Base-by-base conservation (phyloP, 1,140 invertebrate species). In the Pseudomyrmex pallidus region DNA sequence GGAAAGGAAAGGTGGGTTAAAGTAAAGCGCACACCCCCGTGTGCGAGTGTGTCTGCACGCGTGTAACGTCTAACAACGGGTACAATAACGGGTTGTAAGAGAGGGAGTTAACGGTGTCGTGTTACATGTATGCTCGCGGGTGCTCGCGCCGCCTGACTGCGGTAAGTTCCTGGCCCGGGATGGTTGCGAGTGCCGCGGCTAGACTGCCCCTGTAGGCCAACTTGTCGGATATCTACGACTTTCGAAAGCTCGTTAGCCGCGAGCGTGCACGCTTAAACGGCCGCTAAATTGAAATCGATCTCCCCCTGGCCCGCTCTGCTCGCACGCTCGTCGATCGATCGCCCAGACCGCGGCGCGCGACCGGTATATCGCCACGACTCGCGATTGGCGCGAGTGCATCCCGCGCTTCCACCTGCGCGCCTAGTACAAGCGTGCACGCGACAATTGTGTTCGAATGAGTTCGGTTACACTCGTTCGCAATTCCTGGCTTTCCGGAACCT, bases 241-340 rank as follows among this genome's bases (percentile, higher is more conserved):
- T 94, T 93, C 90, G 93, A 94, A 94, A 94, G 93, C 93, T 94
- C 92, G 93, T 94, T 94, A 94, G 91, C 90, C 87, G 64, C 87
- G 91, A 91, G 90, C 92, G 91, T 91, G 92, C 90, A 91, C 88
- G 90, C 90, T 93, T 93, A 94, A 91, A 94, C 91, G 92, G 93
- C 76, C 91, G 91, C 89, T 94, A 94, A 94, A 94, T 94, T 94
- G 93, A 94, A 94, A 94, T 94, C 92, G 93, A 94, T 94, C 92
- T 90, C 82, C 74, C 67, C 66, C 76, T 1, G 86, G 67, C 83
- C 57, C 85, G 83, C 85, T 54, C 2, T 15, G 57, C 50, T 35
- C 35, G 35, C 35, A 5, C 35, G 5, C 35, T 35, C 35, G 35
- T 35, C 35, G 35, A 87, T 93, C 90, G 91, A 93, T 93, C 74